phyloP scores from a whole-genome alignment of 2,888 invertebrate genomes.

The Augochlorella aurata region DNA sequence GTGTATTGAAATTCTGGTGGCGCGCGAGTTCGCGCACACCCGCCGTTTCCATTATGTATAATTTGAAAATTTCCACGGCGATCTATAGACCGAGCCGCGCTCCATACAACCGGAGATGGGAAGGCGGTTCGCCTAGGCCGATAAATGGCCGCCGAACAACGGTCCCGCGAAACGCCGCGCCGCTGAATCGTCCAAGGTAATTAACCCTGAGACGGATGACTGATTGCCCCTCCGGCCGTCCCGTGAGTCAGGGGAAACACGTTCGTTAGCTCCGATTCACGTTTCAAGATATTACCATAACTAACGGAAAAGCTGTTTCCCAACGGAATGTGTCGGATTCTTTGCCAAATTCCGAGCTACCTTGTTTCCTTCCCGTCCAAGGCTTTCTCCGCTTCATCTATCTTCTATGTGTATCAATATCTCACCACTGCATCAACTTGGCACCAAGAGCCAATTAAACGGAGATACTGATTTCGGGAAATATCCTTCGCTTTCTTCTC shows the following conservation, averaged over 20 bases:
- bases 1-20: conserved; percentile 39
- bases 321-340: background rate
- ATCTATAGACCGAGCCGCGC: conserved; percentile 17
- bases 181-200: conserved; percentile 18
- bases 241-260: conserved; percentile 1
- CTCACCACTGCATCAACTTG: too few relatives aligned
- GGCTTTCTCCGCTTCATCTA: too few relatives aligned
- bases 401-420: too few relatives aligned
- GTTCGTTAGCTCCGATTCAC: conserved; percentile 13
- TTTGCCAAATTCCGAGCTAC: too few relatives aligned
- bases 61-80: conserved; percentile 45
- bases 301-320: conserved; percentile 1
- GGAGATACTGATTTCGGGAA: too few relatives aligned
- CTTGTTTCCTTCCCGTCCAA: too few relatives aligned
- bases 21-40: background rate
- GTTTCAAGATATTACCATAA: conserved; percentile 5
- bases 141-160: conserved; percentile 16
- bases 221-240: background rate
- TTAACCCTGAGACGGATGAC: conserved; percentile 36
- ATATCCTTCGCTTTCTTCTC: too few relatives aligned
- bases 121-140: conserved; percentile 31
- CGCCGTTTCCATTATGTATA: conserved; percentile 46
- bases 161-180: background rate
- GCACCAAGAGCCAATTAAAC: too few relatives aligned
- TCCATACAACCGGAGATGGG: conserved; percentile 1